A percentile compares a stretch with the other conserved stretches of the same genome.
phyloP scores from a whole-genome alignment of 1,140 invertebrate genomes.

The Zaprionus camerounensis region DNA sequence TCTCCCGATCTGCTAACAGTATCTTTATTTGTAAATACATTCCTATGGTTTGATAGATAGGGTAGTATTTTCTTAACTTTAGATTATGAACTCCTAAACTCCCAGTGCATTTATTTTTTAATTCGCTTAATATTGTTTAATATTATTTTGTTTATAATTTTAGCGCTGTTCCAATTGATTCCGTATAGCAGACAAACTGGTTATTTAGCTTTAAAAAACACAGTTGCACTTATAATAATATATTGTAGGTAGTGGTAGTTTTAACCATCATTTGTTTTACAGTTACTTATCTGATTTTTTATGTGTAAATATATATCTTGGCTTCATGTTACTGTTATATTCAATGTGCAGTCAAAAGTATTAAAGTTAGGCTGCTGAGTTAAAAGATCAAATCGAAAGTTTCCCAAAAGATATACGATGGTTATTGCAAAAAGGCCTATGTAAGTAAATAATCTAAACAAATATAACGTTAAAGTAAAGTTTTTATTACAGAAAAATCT shows the following conservation, averaged over 20 bases:
- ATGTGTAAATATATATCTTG: not conserved
- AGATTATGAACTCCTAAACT: not conserved
- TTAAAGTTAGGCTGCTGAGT: not conserved
- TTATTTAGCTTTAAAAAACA: constrained; percentile 27
- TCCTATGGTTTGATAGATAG: not conserved
- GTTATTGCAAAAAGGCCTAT: no score
- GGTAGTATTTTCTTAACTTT: not conserved
- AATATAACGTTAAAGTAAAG: not conserved
- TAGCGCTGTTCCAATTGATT: constrained; percentile 72
- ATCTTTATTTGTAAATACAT: not conserved
- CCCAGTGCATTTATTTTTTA: not conserved
- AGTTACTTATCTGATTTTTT: not conserved
- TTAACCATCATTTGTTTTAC: not conserved
- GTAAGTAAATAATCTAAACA: no score
- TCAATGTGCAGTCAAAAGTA: not conserved
- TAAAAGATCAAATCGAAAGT: not conserved
- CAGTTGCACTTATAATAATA: constrained; percentile 27
- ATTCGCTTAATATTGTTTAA: not conserved
- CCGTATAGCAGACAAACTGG: constrained; percentile 50
- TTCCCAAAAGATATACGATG: not conserved
- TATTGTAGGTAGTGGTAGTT: not conserved
- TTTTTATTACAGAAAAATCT: not conserved
- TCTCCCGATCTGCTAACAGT: not conserved
- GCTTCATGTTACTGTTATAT: not conserved
- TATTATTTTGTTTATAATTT: constrained; percentile 59